Base-by-base conservation (phyloP, 2,113 vertebrate species). In the Psilopogon haemacephalus region DNA sequence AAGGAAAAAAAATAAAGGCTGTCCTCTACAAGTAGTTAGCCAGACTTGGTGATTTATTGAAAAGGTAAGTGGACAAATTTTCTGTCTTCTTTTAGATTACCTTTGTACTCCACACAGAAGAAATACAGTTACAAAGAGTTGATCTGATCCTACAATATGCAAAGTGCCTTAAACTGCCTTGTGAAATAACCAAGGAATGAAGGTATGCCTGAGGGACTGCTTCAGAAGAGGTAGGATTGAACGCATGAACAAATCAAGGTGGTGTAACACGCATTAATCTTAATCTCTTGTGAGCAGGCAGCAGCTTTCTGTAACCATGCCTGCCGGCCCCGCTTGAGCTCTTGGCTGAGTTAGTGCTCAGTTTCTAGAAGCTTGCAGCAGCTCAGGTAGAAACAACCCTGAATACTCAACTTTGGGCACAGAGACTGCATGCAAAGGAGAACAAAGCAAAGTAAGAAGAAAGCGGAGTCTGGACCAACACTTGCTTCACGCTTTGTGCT, bases 251-350 rank as follows among this genome's bases (percentile, higher is more conserved):
- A 70, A 85, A 88, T 12, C 1, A 18, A 67, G 75, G 38, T 89
- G 87, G 5, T 52, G 81, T 63, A 76, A 83, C n/a, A 52, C 0
- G 4, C 44, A 68, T 85, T 70, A 42, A 83, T 56, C 37, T 72
- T 76, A 46, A 87, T 56, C 40, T 71, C 78, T 38, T 56, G 50
- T 50, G 73, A 9, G 2, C 33, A 42, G 63, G 59, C 55, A 73
- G 11, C 62, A 33, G 52, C 27, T 24, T 40, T 67, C 71, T 50
- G 9, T 52, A 76, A 33, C 21, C 46, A 1, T 27, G 64, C 63
- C 50, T 32, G 37, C 35, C 2, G 0, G 70, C 32, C 46, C 15
- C 1, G 5, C 9, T 1, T 20, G 42, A 17, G 33, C 38, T 58
- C 40, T 30, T 55, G 5, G 48, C 63, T 28, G 78, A 74, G 44